Base-by-base conservation (phyloP, 2,888 invertebrate species). In the Noctua janthina region DNA sequence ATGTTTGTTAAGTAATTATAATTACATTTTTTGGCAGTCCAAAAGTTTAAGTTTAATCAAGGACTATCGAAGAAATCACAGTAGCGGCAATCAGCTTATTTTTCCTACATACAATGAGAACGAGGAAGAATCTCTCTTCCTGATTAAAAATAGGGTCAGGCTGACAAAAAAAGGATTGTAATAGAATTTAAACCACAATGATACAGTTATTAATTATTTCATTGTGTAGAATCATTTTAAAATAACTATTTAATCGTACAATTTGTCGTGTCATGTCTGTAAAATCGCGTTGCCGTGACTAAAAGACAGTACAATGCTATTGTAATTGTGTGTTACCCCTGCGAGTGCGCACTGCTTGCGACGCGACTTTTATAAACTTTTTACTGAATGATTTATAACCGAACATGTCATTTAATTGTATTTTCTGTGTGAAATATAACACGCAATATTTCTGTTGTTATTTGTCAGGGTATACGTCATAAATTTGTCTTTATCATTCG, bases 191-290 rank as follows among this genome's bases (percentile, higher is more conserved):
- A 64, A 73, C 81, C 86, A 82, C 78, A 76, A 85, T 86, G 82
- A 81, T 76, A 86, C 80, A 74, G 83, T 84, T 89, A 85, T 83
- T 80, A 90, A 89, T 91, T 82, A 87, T 78, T 87, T 77, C 73
- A 84, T 86, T 86, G 81, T 89, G 59, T 78, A 49, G 79, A 80
- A 86, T 86, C 82, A 82, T 87, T 90, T 89, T 89, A 90, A 92
- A 90, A 92, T 92, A 91, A 93, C 91, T 92, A 93, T 92, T 92
- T 91, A 91, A 93, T 93, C 92, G 93, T 91, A 91, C 90, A 92
- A 92, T 93, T 93, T 90, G 90, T 89, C 88, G 89, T 92, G 82
- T 91, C 91, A 91, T 90, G 91, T 89, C 83, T 88, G 85, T 88
- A 89, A 90, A 90, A 90, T 86, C 81, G 88, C 90, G 88, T 91